A percentile compares a stretch with the other conserved stretches of the same genome.
Evolutionary conservation across 2,888 invertebrate genomes (phyloP).

Genomic region (Rhogogaster chlorosoma): DNA sequence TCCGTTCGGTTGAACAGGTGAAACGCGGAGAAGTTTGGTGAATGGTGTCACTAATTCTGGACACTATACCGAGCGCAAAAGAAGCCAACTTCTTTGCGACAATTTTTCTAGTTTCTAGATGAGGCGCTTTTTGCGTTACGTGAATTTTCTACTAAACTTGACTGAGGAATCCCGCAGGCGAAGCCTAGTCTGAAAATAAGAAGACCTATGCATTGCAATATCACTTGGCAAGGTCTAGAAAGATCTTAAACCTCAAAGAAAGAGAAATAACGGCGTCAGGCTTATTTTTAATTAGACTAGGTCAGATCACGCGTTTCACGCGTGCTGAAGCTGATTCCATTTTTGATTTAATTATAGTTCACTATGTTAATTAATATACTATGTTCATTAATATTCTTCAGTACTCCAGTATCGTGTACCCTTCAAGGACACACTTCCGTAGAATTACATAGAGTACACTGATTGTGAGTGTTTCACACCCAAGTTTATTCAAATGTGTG

Average conservation of each 20-base stretch:
- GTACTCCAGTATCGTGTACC: too few relatives aligned
- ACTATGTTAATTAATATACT: too few relatives aligned
- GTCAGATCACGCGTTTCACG: too few relatives aligned
- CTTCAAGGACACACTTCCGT: too few relatives aligned
- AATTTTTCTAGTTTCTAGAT: neutral
- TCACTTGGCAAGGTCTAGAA: neutral
- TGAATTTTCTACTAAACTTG: neutral
- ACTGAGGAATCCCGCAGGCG: neutral
- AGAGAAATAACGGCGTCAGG: too few relatives aligned
- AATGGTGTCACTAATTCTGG: neutral
- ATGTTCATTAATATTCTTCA: too few relatives aligned
- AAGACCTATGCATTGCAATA: neutral
- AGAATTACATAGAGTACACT: too few relatives aligned
- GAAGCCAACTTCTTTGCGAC: slow-evolving; percentile 9
- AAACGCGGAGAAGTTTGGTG: neutral
- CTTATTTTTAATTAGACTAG: too few relatives aligned
- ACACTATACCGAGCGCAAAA: neutral
- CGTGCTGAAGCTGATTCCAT: too few relatives aligned
- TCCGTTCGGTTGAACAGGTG: slow-evolving; percentile 12
- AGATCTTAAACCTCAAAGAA: neutral
- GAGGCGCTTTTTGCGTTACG: neutral
- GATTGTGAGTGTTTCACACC: too few relatives aligned
- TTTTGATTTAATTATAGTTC: too few relatives aligned
- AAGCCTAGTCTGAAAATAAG: neutral
- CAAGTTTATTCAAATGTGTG: too few relatives aligned